Base-by-base conservation (phyloP, 2,888 invertebrate species). In the Maniola hyperantus region DNA sequence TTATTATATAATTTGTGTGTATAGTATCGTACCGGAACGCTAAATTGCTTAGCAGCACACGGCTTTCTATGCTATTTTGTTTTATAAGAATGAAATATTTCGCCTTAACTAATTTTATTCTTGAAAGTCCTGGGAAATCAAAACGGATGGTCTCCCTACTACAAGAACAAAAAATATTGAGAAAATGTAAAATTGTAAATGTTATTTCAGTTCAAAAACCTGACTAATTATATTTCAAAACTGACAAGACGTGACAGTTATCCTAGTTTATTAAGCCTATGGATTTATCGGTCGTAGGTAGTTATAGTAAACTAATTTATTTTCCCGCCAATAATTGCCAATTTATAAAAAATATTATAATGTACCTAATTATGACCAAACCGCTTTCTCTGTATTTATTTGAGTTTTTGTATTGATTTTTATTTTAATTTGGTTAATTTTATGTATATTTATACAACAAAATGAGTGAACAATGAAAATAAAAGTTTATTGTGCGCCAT, bases 401-500 rank as follows among this genome's bases (percentile, higher is more conserved):
- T 42, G 11, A 13, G 13, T 42, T 42, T 42, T 42, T 13, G 5
- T 48, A 44, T 44, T 44, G 44, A 44, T 44, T n/a, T 46, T 48
- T 51, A 51, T 1, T 5, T 13, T 13, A 51, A 51, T 13, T 51
- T 18, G 20, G 1, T 13, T 26, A 18, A 20, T 50, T 26, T 26
- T 8, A 26, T 13, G 13, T 26, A 20, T 6, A 51, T 51, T 46
- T 13, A 11, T 26, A 51, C 26, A 20, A 26, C 6, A 15, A 36
- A 54, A 4, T 4, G 34, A 8, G 33, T 33, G 33, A n/a, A 2
- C 15, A 34, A 7, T 34, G 1, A 5, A 34, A 55, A 34, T 54
- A 6, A 36, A 63, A 44, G 26, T 33, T 42, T 51, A 20, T 62
- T 13, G 20, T 61, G 57, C 57, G 60, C 53, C 64, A 50, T 42